A percentile compares a stretch with the other conserved stretches of the same genome.
Evolutionary conservation across 2,888 invertebrate genomes (phyloP).

Genomic region (Drosophila pullipes): DNA sequence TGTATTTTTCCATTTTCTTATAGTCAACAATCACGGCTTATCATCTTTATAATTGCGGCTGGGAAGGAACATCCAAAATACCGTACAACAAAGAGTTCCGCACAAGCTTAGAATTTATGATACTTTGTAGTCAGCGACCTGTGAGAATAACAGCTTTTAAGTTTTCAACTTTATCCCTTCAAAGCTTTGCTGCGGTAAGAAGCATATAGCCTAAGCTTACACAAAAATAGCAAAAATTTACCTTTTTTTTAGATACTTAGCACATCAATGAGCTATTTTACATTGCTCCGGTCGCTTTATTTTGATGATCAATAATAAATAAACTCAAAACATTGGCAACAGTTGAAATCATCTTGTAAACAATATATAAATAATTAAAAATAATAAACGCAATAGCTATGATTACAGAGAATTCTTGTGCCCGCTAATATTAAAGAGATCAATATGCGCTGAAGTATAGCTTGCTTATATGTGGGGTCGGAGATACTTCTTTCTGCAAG

Average conservation of each 20-base stretch:
- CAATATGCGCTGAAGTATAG: background rate
- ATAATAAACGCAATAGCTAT: background rate
- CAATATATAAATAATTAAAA: background rate
- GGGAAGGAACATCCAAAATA: constrained; percentile 69
- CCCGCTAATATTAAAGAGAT: background rate
- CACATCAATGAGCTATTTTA: constrained; percentile 85
- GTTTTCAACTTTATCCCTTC: constrained; percentile 83
- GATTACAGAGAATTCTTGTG: background rate
- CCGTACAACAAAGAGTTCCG: constrained; percentile 61
- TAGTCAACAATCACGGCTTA: constrained; percentile 79
- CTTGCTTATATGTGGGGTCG: background rate
- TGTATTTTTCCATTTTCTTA: background rate
- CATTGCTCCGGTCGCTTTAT: constrained; percentile 82
- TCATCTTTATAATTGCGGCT: constrained; percentile 81
- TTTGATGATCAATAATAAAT: constrained; percentile 59
- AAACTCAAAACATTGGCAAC: background rate
- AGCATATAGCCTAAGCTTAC: too few relatives aligned
- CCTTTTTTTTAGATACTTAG: constrained; percentile 79
- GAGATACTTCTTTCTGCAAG: too few relatives aligned
- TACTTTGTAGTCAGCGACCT: constrained; percentile 83
- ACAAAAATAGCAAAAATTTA: background rate
- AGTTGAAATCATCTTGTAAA: background rate
- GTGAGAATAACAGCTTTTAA: constrained; percentile 83
- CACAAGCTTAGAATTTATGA: constrained; percentile 78
- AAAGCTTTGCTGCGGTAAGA: constrained; percentile 83